Base-by-base conservation (phyloP, 2,888 invertebrate genomes). In the Dasysyrphus tricinctus region DNA sequence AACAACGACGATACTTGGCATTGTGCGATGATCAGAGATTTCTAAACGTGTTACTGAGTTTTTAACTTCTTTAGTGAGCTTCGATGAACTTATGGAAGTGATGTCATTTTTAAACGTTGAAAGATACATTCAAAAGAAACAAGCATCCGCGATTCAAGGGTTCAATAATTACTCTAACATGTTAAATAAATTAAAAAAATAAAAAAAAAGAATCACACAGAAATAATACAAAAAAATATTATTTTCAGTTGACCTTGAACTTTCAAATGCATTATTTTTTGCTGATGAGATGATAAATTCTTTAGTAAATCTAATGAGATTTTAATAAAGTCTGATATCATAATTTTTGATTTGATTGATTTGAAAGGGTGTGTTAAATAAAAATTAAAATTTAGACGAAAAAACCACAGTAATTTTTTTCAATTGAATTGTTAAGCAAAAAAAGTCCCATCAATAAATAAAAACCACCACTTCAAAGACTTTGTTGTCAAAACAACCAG, bases 221-320 rank as follows among this genome's bases (percentile, higher is more conserved):
- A 24, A 2, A 24, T 24, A 3, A 24, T 24, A 24, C 1, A 3
- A 24, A 56, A 37, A 65, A 37, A 59, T 44, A 34, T 57, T 56
- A 16, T 57, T 59, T 37, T 19, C 12, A 19, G 81, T n/a, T 12
- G 57, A 42, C 81, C 81, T 81, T 81, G 81, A 81, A 81, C 81
- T 81, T 81, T 77, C 24, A 47, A 65, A 34, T 77, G 77, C 81
- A 77, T 65, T 72, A 19, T 16, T 12, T 1, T 16, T 54, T 70
- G n/a, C 5, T 9, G 42, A 44, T 72, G 81, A 81, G 42, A 44
- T 72, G 81, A 81, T 81, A 65, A 81, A 76, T 72, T 65, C 9
- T 24, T 42, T n/a, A 9, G 0, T n/a, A 6, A 29, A 44, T 29
- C 12, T n/a, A 9, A 29, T 24, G 19, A 3, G 44, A 19, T 59